Evolutionary conservation across 2,113 vertebrate genomes (phyloP), one percentile per base, ranked within the genome.

Genomic region (Gopherus flavomarginatus): DNA sequence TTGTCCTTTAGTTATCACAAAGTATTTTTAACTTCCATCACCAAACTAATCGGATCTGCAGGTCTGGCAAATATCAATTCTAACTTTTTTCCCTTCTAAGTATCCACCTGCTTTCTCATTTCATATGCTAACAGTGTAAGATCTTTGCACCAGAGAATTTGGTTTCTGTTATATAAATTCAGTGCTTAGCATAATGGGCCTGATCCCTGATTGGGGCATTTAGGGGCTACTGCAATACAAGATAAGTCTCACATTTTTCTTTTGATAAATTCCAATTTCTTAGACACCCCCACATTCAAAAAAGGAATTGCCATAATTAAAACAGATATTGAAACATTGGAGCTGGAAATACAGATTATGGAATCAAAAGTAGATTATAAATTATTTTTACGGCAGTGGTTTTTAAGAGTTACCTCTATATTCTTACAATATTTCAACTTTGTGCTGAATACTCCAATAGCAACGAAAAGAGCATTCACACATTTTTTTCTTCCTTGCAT

Each of bases 101-200:
- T 88, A 81, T 50, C 47, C 83, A 1, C 38, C 89, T 84, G n/a
- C 92, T 93, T 93, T 90, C 85, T 57, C 65, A 59, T 42, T 89
- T n/a, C 35, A 31, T 2, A 0, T 86, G 77, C 54, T 77, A 3
- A 57, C 89, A 10, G 89, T 90, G 42, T 9, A 69, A 86, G 35
- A 78, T 80, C 81, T 62, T 78, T 88, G 83, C 59, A n/a, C 62
- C 27, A 81, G 54, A 95, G 24, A 84, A 77, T 7, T 7, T 27
- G 38, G 11, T 17, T 65, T 77, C 21, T 77, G 72, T 26, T 77
- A 24, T 11, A 24, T 26, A 22, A 26, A 42, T 27, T 38, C 24
- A 27, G 56, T 31, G 8, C 19, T 27, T 50, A 42, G 22, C 1
- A 6, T 8, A 21, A 29, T 11, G 54, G 0, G 0, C 52, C 78